Percentiles rank a stretch among this genome's conserved stretches.
Conservation (phyloP, 2,113 vertebrate genomes). For the Ia io region DNA sequence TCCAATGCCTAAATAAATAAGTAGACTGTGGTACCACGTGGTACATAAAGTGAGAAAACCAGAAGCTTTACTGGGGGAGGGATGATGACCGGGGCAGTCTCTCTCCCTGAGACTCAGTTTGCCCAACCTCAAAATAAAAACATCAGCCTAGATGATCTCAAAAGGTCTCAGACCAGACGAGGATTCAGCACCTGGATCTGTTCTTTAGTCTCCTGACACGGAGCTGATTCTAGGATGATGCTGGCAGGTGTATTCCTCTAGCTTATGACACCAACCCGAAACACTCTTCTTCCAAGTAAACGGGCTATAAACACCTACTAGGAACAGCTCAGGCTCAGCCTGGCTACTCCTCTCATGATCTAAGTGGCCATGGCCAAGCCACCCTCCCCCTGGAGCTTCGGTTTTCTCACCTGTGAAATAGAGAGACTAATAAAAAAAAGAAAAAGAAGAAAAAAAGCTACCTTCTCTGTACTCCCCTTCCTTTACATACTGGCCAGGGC, state of each 20-base stretch:
- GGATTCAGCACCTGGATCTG: neutral
- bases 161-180: neutral
- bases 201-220: neutral
- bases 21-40: rapidly evolving
- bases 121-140: neutral
- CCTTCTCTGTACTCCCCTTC: neutral
- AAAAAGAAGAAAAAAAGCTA: neutral
- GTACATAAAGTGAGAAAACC: neutral
- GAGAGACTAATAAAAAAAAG: too few species aligned
- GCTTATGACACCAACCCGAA: neutral
- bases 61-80: too few species aligned
- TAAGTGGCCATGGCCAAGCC: neutral
- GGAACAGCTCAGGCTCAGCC: neutral
- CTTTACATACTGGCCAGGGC: too few species aligned
- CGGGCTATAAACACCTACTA: neutral
- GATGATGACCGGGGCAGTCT: rapidly evolving
- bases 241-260: neutral
- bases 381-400: neutral
- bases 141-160: neutral
- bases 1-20: neutral
- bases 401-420: neutral
- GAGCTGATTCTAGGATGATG: neutral
- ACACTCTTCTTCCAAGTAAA: neutral
- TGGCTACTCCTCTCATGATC: neutral
- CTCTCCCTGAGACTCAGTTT: neutral